Conservation (phyloP, 2,888 invertebrate species). For the Brachynemurus nebulosus region DNA sequence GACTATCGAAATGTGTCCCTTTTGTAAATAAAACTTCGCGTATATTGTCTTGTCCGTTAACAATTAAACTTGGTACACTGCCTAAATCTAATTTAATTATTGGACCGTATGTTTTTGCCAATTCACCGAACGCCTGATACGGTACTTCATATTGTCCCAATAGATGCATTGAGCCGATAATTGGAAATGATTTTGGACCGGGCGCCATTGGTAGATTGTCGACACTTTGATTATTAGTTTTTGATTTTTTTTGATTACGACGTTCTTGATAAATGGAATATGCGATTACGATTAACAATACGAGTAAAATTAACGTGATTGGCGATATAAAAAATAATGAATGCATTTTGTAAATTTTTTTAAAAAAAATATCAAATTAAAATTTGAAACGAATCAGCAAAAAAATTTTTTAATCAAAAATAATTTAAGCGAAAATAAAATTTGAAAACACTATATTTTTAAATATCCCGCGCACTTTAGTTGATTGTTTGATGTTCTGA, state of each 20-base stretch:
- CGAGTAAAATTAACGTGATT: constrained; percentile 3
- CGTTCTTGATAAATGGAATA: constrained; percentile 6
- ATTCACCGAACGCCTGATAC: constrained; percentile 40
- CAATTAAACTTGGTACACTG: constrained; percentile 38
- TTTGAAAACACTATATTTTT: not conserved
- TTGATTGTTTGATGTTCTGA: too few species aligned
- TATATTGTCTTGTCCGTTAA: constrained; percentile 43
- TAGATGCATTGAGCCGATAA: constrained; percentile 41
- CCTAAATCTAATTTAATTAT: constrained; percentile 41
- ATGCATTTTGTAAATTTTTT: constrained; percentile 4
- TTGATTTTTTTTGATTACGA: not conserved
- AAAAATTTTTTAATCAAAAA: constrained; percentile 1
- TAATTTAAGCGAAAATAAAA: not conserved
- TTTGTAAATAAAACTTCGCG: constrained; percentile 41
- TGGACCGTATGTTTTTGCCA: constrained; percentile 38
- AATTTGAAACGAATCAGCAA: constrained; percentile 1
- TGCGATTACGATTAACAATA: not conserved
- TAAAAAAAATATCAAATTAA: not conserved
- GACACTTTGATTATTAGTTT: constrained; percentile 3
- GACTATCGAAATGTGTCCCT: constrained; percentile 45
- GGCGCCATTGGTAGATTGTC: constrained; percentile 31
- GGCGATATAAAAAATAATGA: constrained; percentile 7
- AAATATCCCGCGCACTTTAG: too few species aligned
- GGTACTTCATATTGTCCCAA: constrained; percentile 43
- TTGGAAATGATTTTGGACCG: constrained; percentile 38